Conservation (phyloP, 1,140 invertebrate genomes). For the Platorchestia sp. region DNA sequence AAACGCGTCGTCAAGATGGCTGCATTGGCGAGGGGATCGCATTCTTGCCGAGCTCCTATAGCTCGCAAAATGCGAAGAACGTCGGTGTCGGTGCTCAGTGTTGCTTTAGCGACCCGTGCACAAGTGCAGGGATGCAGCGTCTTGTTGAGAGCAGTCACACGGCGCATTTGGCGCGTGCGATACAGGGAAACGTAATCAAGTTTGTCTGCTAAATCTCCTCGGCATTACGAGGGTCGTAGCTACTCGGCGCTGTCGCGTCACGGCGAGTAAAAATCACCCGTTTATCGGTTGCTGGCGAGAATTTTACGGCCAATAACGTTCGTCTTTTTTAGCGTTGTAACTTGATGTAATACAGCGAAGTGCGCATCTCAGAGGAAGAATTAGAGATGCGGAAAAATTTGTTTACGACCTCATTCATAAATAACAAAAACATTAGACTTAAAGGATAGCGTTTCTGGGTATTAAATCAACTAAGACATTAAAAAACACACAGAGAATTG, state of each 20-base stretch:
- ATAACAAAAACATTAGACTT: background rate
- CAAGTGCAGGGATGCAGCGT: constrained; percentile 21
- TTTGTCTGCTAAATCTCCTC: constrained; percentile 43
- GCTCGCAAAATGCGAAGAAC: constrained; percentile 37
- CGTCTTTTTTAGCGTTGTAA: background rate
- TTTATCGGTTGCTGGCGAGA: background rate
- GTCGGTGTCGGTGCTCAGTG: background rate
- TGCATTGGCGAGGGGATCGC: constrained; percentile 18
- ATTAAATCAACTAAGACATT: background rate
- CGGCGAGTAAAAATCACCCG: constrained; percentile 11
- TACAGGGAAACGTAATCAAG: background rate
- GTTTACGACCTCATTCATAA: background rate
- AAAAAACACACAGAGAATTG: background rate
- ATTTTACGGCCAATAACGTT: background rate
- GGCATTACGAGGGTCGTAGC: constrained; percentile 19
- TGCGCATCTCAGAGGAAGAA: background rate
- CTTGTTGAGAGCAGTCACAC: constrained; percentile 18
- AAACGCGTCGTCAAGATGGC: constrained; percentile 19
- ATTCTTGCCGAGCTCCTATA: constrained; percentile 35
- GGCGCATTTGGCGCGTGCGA: background rate
- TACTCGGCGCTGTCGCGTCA: background rate
- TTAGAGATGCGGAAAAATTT: background rate
- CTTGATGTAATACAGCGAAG: background rate
- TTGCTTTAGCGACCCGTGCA: background rate
- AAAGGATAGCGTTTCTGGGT: background rate